phyloP scores from a whole-genome alignment of 1,140 invertebrate genomes.

The Sinonovacula constricta region DNA sequence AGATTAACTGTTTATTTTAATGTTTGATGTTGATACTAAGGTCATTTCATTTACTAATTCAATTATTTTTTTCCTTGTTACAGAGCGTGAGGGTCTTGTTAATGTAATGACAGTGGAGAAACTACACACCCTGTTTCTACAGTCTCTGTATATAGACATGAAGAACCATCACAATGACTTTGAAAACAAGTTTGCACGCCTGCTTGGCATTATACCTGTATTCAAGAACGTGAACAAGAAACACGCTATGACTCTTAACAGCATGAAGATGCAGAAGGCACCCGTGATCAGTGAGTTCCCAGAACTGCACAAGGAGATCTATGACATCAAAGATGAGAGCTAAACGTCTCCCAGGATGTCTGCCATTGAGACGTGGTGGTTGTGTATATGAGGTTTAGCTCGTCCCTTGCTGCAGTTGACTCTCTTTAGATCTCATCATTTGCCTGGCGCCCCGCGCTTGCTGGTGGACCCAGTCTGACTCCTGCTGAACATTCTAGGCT shows the following conservation, averaged over 20 bases:
- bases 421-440: no score
- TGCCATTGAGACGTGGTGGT: no score
- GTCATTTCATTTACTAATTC: no score
- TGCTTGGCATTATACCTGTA: constrained; percentile 63
- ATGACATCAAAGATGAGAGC: constrained; percentile 45
- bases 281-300: constrained; percentile 66
- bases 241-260: constrained; percentile 68
- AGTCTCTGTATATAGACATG: constrained; percentile 67
- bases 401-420: no score
- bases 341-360: no score
- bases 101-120: constrained; percentile 68
- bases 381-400: no score
- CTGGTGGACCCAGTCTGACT: no score
- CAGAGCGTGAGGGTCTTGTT: constrained; percentile 66
- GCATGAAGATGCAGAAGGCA: constrained; percentile 72
- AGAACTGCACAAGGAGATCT: constrained; percentile 72
- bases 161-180: constrained; percentile 67
- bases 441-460: no score
- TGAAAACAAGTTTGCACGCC: constrained; percentile 63
- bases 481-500: no score
- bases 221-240: constrained; percentile 69
- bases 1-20: no score
- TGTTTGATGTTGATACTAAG: no score
- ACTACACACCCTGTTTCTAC: constrained; percentile 69
- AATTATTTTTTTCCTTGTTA: no score